Evolutionary conservation across 2,797 vertebrate genomes (phyloP), one percentile per base, ranked within the genome.

Genomic region (Pangasius sanitwongsei): DNA sequence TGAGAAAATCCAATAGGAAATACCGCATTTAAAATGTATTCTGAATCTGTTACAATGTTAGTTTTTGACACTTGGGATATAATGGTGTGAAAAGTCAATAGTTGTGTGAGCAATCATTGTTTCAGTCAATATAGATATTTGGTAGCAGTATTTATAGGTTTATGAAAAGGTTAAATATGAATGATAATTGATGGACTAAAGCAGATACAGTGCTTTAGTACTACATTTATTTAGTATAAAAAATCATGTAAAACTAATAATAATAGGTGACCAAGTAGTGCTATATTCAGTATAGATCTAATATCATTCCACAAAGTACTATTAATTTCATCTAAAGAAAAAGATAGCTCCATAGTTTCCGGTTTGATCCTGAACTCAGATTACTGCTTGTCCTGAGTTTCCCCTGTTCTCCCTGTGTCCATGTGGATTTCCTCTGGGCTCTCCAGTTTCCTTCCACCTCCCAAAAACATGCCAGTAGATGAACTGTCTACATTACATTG

Each of bases 91-190:
- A 63, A 83, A 25, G 34, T 59, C 75, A 78, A 31, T 78, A 78
- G 2, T 11, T n/a, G 31, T 31, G 13, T 7, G 5, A 55, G 75
- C 6, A 23, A 6, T 77, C 25, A 3, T 50, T 20, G 28, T 55
- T 80, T 20, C 2, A 55, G 16, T 82, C 20, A 23, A 15, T 25
- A 59, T 37, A 41, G 20, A 82, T 25, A 59, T 59, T 23, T 34
- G 20, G 2, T 65, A 65, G 80, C 20, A 41, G 7, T 23, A 34
- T 59, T 59, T 20, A 11, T 57, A 80, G 37, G 12, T 3, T 65
- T n/a, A 28, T 83, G 59, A 25, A 25, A 83, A 15, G 31, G 55
- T 82, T 37, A 59, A 82, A 82, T 82, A 83, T 25, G 9, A 83
- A 57, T 61, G 6, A 82, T 59, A 23, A 37, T 34, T 81, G 28